Base-by-base conservation (phyloP, 2,888 invertebrate genomes). In the Diaprepes abbreviatus region DNA sequence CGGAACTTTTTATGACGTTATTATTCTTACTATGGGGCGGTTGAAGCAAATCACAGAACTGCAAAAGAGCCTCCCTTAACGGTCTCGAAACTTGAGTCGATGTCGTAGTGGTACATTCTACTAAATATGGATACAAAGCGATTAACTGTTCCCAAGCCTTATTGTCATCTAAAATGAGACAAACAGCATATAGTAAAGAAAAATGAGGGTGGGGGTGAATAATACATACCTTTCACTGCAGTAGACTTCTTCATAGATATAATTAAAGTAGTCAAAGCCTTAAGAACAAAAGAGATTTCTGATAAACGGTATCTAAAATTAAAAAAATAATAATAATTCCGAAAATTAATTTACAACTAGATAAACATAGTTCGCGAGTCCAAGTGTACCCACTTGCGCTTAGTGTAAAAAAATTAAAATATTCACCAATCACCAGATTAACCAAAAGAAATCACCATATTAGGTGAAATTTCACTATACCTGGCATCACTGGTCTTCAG, bases 211-310 rank as follows among this genome's bases (percentile, higher is more conserved):
- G n/a, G n/a, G n/a, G 14, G 19, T 40, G 43, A 40, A 58, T 14
- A 31, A 21, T 38, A 66, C 63, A 80, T 86, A 93, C 93, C 92
- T 88, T 95, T 95, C 62, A 91, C 92, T 55, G 92, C 88, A 14
- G 96, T 93, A 36, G 96, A 96, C 80, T 94, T 95, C 85, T 97
- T 96, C 88, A 98, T 90, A 2, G 97, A 95, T 57, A 93, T 91
- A 4, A 97, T 92, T 43, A 98, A 87, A 0, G 97, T 97, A 31
- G 96, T 94, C 63, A 97, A 92, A 62, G 97, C 97, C 84, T 97
- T 96, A 62, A 98, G 84, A 21, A 97, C 97, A 85, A 97, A 97
- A 54, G 96, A 95, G 84, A 98, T 96, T 86, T 98, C 97, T 2
- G 97, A 95, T 72, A 97, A 87, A 72, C 97, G 90, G 82, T 96